These are phyloP conservation scores for Oryzias melastigma DNA, from an alignment of 2,113 vertebrate species.

Conservation along the genomic window DNA sequence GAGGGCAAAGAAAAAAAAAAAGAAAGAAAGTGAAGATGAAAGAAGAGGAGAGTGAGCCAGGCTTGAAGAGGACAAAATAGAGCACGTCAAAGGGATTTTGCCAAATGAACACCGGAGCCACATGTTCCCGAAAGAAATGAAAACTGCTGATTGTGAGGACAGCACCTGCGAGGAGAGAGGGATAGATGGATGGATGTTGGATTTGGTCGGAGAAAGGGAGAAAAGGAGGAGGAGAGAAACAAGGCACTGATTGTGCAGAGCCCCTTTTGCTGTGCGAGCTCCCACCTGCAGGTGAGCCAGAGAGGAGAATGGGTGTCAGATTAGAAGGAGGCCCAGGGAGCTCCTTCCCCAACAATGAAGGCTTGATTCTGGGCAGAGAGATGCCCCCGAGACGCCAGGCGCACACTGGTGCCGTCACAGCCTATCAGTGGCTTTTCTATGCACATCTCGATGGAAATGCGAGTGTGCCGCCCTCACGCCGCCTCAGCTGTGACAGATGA, in stretches of 20 bases:
- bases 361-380: constrained; percentile 65
- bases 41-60: constrained; percentile 11
- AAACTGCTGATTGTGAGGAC: constrained; percentile 57
- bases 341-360: constrained; percentile 69
- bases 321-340: constrained; percentile 67
- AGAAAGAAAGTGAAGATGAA: constrained; percentile 32
- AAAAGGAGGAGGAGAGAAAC: constrained; percentile 2
- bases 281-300: constrained; percentile 69
- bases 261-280: constrained; percentile 57
- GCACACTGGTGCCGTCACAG: constrained; percentile 61
- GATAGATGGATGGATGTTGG: constrained; percentile 53
- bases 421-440: constrained; percentile 48
- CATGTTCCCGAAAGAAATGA: constrained; percentile 23
- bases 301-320: constrained; percentile 72
- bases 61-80: constrained; percentile 32
- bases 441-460: constrained; percentile 39
- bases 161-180: constrained; percentile 58
- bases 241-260: constrained; percentile 44
- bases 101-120: constrained; percentile 22
- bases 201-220: constrained; percentile 27
- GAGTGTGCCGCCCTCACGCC: constrained; percentile 26
- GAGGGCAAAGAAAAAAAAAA: constrained; percentile 38
- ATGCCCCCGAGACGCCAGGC: constrained; percentile 56
- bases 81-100: constrained; percentile 22
- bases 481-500: constrained; percentile 66